A percentile compares a stretch with the other conserved stretches of the same genome.
Evolutionary conservation across 2,113 vertebrate species (phyloP).

Genomic region (Pyxicephalus adspersus): DNA sequence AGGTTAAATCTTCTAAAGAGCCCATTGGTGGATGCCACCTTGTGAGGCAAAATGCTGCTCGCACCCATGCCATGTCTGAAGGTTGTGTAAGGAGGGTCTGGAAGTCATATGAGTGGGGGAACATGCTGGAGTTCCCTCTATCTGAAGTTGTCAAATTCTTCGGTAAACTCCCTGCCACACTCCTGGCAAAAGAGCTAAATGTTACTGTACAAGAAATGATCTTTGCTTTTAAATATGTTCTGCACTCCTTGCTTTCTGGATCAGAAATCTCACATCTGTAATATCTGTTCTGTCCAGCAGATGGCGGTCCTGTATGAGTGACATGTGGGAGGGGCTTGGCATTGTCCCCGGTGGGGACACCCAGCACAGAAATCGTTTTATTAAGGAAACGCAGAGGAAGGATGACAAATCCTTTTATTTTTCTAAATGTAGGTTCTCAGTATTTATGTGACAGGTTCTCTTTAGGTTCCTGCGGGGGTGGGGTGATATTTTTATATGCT

Average conservation of each 20-base stretch:
- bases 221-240: background rate
- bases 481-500: conserved; percentile 5
- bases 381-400: conserved; percentile 9
- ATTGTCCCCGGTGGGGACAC: background rate
- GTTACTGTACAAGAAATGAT: no score
- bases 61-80: no score
- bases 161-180: no score
- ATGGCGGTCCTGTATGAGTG: conserved; percentile 79
- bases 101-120: no score
- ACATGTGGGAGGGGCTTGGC: background rate
- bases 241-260: background rate
- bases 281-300: conserved; percentile 65
- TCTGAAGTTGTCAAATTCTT: no score
- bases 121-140: no score
- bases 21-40: no score
- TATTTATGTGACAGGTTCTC: conserved; percentile 75
- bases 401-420: conserved; percentile 76
- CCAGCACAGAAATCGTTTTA: background rate
- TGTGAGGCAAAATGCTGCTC: no score
- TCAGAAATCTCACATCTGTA: background rate
- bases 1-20: background rate
- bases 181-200: no score
- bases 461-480: background rate
- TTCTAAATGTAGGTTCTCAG: conserved; percentile 85
- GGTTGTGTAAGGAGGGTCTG: no score